Evolutionary conservation across 2,888 invertebrate species (phyloP).

Genomic region (Coelogynopora nodosa): DNA sequence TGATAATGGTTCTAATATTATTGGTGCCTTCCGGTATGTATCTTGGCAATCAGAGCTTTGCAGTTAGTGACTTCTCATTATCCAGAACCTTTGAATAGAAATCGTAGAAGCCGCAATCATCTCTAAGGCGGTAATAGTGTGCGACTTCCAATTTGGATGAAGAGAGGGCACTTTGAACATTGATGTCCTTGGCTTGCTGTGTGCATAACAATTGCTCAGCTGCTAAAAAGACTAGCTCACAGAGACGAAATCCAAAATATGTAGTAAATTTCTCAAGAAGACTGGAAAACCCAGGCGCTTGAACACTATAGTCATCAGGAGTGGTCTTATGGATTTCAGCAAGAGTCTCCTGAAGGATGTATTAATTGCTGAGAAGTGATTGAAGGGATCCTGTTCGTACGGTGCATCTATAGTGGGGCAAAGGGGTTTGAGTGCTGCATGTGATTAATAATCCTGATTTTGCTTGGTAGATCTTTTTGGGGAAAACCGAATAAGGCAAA

Average conservation of each 20-base stretch:
- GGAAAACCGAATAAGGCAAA: conserved; percentile 12
- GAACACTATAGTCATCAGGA: background rate
- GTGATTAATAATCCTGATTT: conserved; percentile 10
- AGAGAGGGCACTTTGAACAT: conserved; percentile 15
- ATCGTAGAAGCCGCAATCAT: conserved; percentile 4
- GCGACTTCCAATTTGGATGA: background rate
- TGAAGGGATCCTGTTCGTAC: conserved; percentile 1
- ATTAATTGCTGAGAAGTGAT: conserved; percentile 14
- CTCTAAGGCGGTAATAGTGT: conserved; percentile 19
- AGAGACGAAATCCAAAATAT: background rate
- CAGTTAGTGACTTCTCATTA: background rate
- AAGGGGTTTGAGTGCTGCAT: conserved; percentile 6
- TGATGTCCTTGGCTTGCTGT: conserved; percentile 25
- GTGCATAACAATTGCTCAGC: conserved; percentile 21
- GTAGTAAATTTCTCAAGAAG: conserved; percentile 5
- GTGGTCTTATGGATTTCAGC: conserved; percentile 14
- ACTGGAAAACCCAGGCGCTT: background rate
- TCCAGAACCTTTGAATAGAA: conserved; percentile 4
- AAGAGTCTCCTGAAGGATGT: conserved; percentile 31
- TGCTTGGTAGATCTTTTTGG: conserved; percentile 8
- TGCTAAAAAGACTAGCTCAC: conserved; percentile 20
- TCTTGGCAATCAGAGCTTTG: background rate
- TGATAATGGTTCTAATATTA: background rate
- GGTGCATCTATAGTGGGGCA: background rate
- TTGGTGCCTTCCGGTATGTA: conserved; percentile 6